phyloP scores from a whole-genome alignment of 2,888 invertebrate species.

The Halictus ligatus region DNA sequence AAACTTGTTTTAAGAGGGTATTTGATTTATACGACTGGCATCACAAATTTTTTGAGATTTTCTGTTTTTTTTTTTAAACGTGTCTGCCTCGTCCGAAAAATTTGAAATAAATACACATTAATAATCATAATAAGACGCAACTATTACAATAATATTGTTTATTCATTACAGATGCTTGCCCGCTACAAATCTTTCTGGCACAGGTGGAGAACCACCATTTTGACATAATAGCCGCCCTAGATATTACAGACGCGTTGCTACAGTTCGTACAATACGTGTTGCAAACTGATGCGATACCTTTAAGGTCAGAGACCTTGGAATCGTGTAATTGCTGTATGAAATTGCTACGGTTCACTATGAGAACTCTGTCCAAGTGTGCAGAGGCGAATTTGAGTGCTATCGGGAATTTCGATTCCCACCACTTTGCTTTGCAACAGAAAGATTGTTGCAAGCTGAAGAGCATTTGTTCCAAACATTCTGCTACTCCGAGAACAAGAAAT shows the following conservation, averaged over 20 bases:
- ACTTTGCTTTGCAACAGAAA: slow-evolving; percentile 14
- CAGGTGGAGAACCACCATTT: slow-evolving; percentile 77
- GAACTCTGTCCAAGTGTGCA: slow-evolving; percentile 75
- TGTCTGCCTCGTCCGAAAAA: too few relatives aligned
- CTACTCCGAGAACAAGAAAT: background rate
- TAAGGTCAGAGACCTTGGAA: slow-evolving; percentile 70
- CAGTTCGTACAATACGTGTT: slow-evolving; percentile 73
- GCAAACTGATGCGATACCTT: slow-evolving; percentile 71
- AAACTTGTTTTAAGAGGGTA: too few relatives aligned
- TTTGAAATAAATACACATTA: too few relatives aligned
- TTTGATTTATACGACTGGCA: too few relatives aligned
- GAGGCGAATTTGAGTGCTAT: slow-evolving; percentile 65
- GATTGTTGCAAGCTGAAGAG: slow-evolving; percentile 55
- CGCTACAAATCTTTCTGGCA: slow-evolving; percentile 76
- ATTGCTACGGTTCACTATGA: slow-evolving; percentile 75
- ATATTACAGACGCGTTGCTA: slow-evolving; percentile 73
- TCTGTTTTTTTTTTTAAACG: too few relatives aligned
- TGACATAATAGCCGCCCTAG: slow-evolving; percentile 75
- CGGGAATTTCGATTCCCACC: slow-evolving; percentile 15
- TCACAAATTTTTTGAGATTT: too few relatives aligned
- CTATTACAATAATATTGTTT: background rate
- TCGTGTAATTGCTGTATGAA: slow-evolving; percentile 77
- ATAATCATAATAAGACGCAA: too few relatives aligned
- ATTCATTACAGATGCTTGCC: slow-evolving; percentile 76
- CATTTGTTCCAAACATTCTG: slow-evolving; percentile 52